These are phyloP conservation scores for Torymus texanus DNA, from an alignment of 2,888 invertebrate species.

Conservation along the genomic window DNA sequence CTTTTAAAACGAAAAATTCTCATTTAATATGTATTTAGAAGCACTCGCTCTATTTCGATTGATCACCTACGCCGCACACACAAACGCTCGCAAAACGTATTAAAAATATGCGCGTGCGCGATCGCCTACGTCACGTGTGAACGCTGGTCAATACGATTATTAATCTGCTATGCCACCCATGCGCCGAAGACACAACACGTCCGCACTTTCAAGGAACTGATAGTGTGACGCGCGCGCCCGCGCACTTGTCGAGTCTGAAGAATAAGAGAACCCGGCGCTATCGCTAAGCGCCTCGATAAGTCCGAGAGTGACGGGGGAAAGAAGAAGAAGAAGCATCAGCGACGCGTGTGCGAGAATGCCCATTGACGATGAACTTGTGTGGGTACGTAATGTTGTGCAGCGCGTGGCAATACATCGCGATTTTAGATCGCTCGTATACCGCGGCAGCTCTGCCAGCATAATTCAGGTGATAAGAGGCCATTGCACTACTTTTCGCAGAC, in stretches of 20 bases:
- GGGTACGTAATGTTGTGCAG: not conserved
- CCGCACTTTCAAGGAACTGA: slow-evolving; percentile 47
- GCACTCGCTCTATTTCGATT: too few species aligned
- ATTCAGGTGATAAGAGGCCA: slow-evolving; percentile 46
- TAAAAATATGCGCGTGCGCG: too few species aligned
- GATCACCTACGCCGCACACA: too few species aligned
- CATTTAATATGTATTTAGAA: too few species aligned
- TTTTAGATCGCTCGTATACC: slow-evolving; percentile 4
- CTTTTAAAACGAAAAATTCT: too few species aligned
- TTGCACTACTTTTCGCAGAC: slow-evolving; percentile 30
- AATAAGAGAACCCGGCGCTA: not conserved
- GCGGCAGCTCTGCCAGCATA: not conserved
- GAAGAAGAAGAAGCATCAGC: not conserved
- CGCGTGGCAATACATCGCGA: slow-evolving; percentile 13
- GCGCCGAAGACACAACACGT: slow-evolving; percentile 50
- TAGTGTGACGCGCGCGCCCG: not conserved
- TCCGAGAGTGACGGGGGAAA: slow-evolving; percentile 12
- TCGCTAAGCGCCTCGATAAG: slow-evolving; percentile 40
- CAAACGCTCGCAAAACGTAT: too few species aligned
- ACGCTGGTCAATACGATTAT: slow-evolving; percentile 15
- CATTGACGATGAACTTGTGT: slow-evolving; percentile 5
- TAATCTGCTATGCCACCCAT: not conserved
- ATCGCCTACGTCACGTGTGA: slow-evolving; percentile 21
- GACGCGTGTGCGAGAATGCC: not conserved
- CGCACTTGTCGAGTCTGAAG: not conserved